phyloP scores from a whole-genome alignment of 2,888 invertebrate species.

The Microctonus brassicae region DNA sequence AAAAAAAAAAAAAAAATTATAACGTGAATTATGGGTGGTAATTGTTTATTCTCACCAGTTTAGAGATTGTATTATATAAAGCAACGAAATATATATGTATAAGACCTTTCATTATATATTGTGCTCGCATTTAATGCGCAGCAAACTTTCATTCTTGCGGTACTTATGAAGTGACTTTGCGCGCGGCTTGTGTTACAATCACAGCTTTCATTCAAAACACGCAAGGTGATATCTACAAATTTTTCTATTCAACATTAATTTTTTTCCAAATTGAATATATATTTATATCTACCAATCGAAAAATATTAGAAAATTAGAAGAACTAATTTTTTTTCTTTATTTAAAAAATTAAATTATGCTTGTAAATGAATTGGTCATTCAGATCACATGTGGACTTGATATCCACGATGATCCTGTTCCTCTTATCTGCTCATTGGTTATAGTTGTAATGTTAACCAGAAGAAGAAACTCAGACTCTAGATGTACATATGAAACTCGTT shows the following conservation, averaged over 20 bases:
- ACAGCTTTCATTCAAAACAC: constrained; percentile 32
- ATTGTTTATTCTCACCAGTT: constrained; percentile 35
- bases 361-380: not conserved
- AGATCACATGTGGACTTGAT: not conserved
- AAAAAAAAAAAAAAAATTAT: not conserved
- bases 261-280: no score
- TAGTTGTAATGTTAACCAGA: not conserved
- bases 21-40: constrained; percentile 33
- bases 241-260: no score
- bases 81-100: not conserved
- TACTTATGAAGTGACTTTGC: constrained; percentile 28
- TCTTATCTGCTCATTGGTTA: constrained; percentile 1
- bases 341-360: not conserved
- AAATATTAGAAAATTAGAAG: not conserved
- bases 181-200: constrained; percentile 20
- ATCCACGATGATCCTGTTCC: not conserved
- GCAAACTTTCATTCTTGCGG: constrained; percentile 35
- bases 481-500: not conserved
- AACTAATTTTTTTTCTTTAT: not conserved
- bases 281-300: no score
- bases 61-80: constrained; percentile 30
- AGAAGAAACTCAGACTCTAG: not conserved
- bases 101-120: constrained; percentile 24
- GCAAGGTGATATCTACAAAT: constrained; percentile 5
- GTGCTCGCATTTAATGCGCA: constrained; percentile 19